Conservation (phyloP, 2,888 invertebrate genomes). For the Agrochola macilenta region DNA sequence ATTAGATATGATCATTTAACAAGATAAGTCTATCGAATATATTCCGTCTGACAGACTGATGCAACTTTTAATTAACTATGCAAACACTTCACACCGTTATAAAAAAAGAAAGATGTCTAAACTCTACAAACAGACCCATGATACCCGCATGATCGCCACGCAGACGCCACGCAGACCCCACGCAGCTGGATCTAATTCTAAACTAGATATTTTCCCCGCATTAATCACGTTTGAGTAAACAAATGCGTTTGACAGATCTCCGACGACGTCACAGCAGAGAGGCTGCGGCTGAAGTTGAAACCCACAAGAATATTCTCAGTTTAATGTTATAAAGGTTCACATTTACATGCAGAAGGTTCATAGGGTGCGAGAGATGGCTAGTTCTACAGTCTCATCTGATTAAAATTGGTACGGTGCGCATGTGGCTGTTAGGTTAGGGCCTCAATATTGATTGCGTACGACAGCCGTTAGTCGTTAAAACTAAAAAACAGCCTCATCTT, state of each 20-base stretch:
- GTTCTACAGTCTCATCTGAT: not conserved
- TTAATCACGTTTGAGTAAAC: constrained; percentile 61
- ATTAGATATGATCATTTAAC: not conserved
- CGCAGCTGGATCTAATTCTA: constrained; percentile 31
- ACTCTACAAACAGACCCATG: not conserved
- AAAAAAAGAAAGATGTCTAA: too few species aligned
- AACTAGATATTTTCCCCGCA: constrained; percentile 42
- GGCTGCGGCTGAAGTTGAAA: constrained; percentile 33
- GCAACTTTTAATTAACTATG: too few species aligned
- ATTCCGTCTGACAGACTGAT: too few species aligned
- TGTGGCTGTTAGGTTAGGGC: not conserved
- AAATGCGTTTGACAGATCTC: constrained; percentile 55
- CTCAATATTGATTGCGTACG: too few species aligned
- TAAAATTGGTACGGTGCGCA: not conserved
- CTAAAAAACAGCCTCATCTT: not conserved
- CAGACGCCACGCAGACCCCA: not conserved
- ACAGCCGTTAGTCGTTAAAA: not conserved
- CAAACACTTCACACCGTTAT: too few species aligned
- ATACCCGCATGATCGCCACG: not conserved
- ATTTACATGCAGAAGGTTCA: constrained; percentile 28
- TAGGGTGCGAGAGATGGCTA: not conserved
- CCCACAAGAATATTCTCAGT: constrained; percentile 34
- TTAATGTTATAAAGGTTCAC: not conserved
- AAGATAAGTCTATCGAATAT: too few species aligned
- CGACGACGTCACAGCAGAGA: constrained; percentile 35